Conservation (phyloP, 1,140 invertebrate genomes). For the Frieseomelitta varia region DNA sequence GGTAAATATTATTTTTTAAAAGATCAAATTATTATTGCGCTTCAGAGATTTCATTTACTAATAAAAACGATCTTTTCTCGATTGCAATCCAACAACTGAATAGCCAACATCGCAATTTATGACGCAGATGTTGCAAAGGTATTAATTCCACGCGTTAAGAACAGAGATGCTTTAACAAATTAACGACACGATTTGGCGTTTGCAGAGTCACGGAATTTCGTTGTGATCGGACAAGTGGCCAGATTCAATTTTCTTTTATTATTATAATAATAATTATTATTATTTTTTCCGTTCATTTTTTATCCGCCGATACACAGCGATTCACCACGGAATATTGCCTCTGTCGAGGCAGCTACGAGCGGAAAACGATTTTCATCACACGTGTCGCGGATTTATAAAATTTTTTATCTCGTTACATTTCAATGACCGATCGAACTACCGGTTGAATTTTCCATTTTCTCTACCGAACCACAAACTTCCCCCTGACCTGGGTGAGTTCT, state of each 20-base stretch:
- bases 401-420: conserved; percentile 20
- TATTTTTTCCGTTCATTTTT: not conserved
- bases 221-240: conserved; percentile 2
- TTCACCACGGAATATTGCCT: conserved; percentile 9
- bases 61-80: not conserved
- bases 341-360: not conserved
- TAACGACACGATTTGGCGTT: not conserved
- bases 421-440: not conserved
- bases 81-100: no score
- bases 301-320: not conserved
- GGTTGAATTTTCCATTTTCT: not conserved
- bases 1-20: no score
- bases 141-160: no score
- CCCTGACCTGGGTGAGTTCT: no score
- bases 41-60: not conserved
- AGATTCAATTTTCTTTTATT: not conserved
- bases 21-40: no score
- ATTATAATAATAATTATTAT: no score
- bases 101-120: no score
- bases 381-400: conserved; percentile 30
- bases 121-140: no score
- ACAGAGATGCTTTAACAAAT: not conserved
- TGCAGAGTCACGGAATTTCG: conserved; percentile 7
- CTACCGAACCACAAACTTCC: no score
- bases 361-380: conserved; percentile 27